Evolutionary conservation across 2,797 vertebrate species (phyloP).

Genomic region (Coregonus sp.): DNA sequence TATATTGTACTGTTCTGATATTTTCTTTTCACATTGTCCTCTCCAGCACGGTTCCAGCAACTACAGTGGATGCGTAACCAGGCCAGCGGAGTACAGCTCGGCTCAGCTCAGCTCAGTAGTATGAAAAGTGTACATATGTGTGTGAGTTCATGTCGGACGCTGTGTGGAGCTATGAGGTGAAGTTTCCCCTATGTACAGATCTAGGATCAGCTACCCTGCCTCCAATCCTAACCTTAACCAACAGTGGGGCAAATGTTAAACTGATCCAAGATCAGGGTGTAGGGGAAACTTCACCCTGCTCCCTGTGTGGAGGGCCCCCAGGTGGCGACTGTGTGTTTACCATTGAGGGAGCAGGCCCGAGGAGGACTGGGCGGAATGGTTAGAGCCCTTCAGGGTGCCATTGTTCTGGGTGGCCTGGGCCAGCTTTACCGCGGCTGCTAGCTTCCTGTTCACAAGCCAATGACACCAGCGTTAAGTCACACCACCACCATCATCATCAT

Average conservation of each 20-base stretch:
- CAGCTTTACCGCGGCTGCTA: slow-evolving; percentile 96
- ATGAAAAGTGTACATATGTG: not conserved
- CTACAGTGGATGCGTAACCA: not conserved
- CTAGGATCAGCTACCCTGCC: no score
- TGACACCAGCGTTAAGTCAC: slow-evolving; percentile 74
- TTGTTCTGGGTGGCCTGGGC: slow-evolving; percentile 94
- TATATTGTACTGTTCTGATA: no score
- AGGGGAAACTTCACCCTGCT: not conserved
- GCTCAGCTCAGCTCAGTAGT: not conserved
- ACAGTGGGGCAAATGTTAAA: not conserved
- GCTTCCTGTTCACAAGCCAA: slow-evolving; percentile 88
- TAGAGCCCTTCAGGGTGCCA: slow-evolving; percentile 92
- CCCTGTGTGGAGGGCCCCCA: slow-evolving; percentile 33
- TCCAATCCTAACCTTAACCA: not conserved
- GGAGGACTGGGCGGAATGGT: slow-evolving; percentile 81
- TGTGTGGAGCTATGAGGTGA: not conserved
- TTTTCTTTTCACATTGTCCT: no score
- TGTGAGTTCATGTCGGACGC: no score
- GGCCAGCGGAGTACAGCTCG: not conserved
- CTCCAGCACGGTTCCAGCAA: no score
- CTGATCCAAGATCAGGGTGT: not conserved
- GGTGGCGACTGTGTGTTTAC: slow-evolving; percentile 77
- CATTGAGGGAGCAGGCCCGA: slow-evolving; percentile 92
- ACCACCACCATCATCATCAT: slow-evolving; percentile 13
- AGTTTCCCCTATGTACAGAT: not conserved